Base-by-base conservation (phyloP, 1,140 invertebrate species). In the Lerema accius region DNA sequence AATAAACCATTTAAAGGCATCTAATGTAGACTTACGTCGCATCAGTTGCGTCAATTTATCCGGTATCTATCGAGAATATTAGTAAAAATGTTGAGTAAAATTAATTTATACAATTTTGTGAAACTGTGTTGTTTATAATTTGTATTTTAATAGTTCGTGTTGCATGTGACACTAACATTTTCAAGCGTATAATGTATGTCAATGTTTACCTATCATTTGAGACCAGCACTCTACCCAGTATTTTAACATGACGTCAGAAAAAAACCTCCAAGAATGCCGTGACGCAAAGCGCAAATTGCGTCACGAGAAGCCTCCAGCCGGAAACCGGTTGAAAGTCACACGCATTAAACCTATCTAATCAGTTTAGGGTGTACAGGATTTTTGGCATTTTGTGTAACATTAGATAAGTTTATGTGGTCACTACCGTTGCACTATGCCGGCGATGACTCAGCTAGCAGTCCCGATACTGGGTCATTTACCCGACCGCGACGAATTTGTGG, bases 381-480 rank as follows among this genome's bases (percentile, higher is more conserved):
- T 59, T 59, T 48, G 55, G 26, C 55, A 48, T 59, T 59, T 23
- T 59, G 28, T 59, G 15, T 42, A 40, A 23, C 40, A 26, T 35
- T 45, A 46, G 43, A 59, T 48, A 46, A 35, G 9, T 15, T 9
- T 45, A 11, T 28, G 55, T 48, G 40, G 40, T 45, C 39, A 45
- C 39, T 45, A 17, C 32, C 35, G 5, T 28, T 19, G 43, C 35
- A 3, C 14, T 17, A 50, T 5, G 17, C 17, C 9, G 32, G 23
- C 10, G 46, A 15, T 59, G 56, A 59, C 16, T 59, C 55, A 58
- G 53, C 35, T n/a, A n/a, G n/a, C 19, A 45, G 13, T 46, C 5
- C 51, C 59, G 73, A 72, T 76, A 76, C 53, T 62, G 67, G 73
- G 70, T 76, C 73, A 59, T 73, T 73, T 68, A 69, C 73, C 73